phyloP scores from a whole-genome alignment of 1,140 invertebrate genomes.

The Bombus superbus region DNA sequence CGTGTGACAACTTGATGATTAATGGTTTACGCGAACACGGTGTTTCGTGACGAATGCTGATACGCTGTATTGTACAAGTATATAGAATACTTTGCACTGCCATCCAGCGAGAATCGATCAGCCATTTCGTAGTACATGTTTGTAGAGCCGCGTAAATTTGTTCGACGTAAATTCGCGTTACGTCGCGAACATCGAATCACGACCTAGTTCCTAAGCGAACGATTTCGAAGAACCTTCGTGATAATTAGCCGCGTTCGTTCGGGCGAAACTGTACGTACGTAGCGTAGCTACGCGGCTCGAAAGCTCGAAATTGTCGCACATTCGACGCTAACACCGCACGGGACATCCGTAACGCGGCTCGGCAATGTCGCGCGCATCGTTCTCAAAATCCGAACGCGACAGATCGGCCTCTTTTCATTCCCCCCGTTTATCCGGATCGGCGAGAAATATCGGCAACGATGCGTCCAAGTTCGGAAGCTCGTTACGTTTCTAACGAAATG shows the following conservation, averaged over 20 bases:
- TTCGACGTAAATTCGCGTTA: constrained; percentile 6
- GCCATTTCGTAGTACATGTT: neutral
- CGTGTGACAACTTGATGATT: constrained; percentile 38
- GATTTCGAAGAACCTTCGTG: neutral
- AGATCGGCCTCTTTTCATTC: neutral
- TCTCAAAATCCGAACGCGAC: neutral
- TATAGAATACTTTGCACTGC: constrained; percentile 7
- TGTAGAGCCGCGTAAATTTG: neutral
- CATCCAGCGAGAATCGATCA: constrained; percentile 5
- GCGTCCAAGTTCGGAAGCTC: neutral
- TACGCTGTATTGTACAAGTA: neutral
- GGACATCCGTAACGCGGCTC: neutral
- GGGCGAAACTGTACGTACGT: neutral
- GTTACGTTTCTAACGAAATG: neutral
- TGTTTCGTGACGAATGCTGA: constrained; percentile 21
- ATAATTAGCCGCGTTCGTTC: neutral
- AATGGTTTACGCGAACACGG: constrained; percentile 15
- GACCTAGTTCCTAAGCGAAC: neutral
- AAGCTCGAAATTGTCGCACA: neutral
- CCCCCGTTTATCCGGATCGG: neutral
- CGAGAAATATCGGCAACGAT: constrained; percentile 1
- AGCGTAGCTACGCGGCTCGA: neutral
- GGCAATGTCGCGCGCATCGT: neutral
- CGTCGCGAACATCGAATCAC: neutral
- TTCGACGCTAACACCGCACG: neutral